Evolutionary conservation across 1,140 invertebrate genomes (phyloP).

Genomic region (Agraylea sexmaculata): DNA sequence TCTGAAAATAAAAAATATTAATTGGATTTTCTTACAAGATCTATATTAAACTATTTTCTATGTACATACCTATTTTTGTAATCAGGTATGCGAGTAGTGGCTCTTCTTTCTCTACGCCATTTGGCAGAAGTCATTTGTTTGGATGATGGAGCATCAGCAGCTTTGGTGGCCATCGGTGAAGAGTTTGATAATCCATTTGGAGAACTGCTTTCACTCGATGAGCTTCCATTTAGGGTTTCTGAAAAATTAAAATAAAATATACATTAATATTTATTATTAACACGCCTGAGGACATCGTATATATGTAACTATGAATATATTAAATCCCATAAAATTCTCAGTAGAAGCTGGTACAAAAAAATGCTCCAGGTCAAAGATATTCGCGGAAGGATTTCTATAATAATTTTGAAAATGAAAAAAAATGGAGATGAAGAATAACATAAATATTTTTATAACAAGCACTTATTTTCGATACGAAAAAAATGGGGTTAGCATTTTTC

Average conservation of each 20-base stretch:
- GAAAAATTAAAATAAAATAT: constrained; percentile 24
- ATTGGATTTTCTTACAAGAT: background rate
- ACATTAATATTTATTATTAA: too few species aligned
- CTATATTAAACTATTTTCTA: background rate
- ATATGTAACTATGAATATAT: too few species aligned
- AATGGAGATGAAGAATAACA: too few species aligned
- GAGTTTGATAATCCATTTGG: constrained; percentile 1
- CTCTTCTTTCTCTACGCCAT: constrained; percentile 50
- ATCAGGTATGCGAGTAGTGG: constrained; percentile 31
- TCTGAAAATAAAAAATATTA: constrained; percentile 23
- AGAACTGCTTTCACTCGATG: constrained; percentile 31
- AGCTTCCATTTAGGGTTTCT: constrained; percentile 37
- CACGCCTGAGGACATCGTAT: too few species aligned
- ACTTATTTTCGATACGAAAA: too few species aligned
- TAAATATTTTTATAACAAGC: too few species aligned
- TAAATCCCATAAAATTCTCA: too few species aligned
- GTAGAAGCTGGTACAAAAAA: too few species aligned
- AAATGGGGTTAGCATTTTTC: too few species aligned
- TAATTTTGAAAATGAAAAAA: too few species aligned
- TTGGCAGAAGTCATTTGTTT: constrained; percentile 50
- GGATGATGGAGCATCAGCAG: constrained; percentile 26
- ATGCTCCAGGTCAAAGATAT: too few species aligned
- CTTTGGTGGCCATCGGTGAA: constrained; percentile 25
- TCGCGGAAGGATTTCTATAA: too few species aligned
- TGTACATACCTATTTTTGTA: constrained; percentile 32